Evolutionary conservation across 2,113 vertebrate genomes (phyloP), one percentile per base, ranked within the genome.

Genomic region (Pao palembangensis): DNA sequence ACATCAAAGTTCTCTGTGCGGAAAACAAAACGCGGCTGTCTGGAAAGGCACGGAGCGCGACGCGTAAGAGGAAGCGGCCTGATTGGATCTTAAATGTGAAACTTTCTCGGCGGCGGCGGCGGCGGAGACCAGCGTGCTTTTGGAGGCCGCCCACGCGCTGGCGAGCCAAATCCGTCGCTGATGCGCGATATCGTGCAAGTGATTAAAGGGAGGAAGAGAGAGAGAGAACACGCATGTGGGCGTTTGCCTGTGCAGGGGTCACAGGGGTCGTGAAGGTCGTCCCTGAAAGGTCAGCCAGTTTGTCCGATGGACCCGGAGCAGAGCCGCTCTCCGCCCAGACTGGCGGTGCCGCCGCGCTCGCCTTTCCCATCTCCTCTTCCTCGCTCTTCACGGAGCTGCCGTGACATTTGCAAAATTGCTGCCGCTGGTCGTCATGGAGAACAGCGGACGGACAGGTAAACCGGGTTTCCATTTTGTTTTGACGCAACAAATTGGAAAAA

Each of bases 121-220:
- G 5, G 44, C 15, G n/a, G 44, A 13, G 15, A n/a, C 3, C n/a
- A 2, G n/a, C 6, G 16, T 1, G 44, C 2, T 17, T 47, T 15
- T 53, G 82, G 82, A 76, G 58, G 75, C 67, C 76, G 77, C 79
- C 86, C 51, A 34, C 21, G 51, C 46, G 12, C 50, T 67, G 52
- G 34, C 44, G 13, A 51, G 75, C 71, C 58, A 73, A 67, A 81
- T 79, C 82, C 65, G 71, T 31, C 28, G 3, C 25, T 78, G n/a
- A n/a, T n/a, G n/a, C n/a, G n/a, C n/a, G n/a, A n/a, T n/a, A n/a
- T n/a, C n/a, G n/a, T n/a, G n/a, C n/a, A n/a, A n/a, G n/a, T n/a
- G n/a, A n/a, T n/a, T n/a, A n/a, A 83, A 48, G 50, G 70, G 57
- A 50, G 65, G 59, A 1, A 8, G 28, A 6, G 28, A 6, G 28